Base-by-base conservation (phyloP, 2,888 invertebrate species). In the Acanthococcus lagerstroemiae region DNA sequence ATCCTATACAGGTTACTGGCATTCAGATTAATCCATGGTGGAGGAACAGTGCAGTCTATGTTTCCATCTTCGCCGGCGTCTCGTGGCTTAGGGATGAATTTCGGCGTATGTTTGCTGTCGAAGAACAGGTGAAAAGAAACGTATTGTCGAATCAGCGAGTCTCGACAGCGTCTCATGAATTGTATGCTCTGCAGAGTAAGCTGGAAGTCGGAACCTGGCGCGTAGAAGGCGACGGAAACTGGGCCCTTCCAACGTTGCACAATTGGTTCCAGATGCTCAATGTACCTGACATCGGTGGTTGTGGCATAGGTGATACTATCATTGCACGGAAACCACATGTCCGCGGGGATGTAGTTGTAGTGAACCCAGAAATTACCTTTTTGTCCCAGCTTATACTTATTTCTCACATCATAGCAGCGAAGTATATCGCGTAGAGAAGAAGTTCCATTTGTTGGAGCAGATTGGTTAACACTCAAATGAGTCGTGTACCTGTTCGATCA, bases 111-210 rank as follows among this genome's bases (percentile, higher is more conserved):
- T 74, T 88, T 87, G 73, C 86, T 85, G 73, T 89, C 87, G 78
- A 92, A 93, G 78, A 90, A 91, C 63, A 94, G 76, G 76, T 94
- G 93, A 80, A 94, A 93, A 69, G 91, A 90, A 76, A 88, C 90
- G 74, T 82, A 84, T 73, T 88, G 83, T 65, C 84, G 82, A 71
- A 94, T 82, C 72, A 90, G 80, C 55, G 85, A 82, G 69, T 78
- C 77, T 70, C 80, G 80, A 76, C 93, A 93, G 74, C 85, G 86
- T 67, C 91, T 82, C 68, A 90, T 80, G 77, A 88, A 90, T 71
- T 85, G 83, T 74, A 93, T 89, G 73, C 89, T 84, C 73, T 87
- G 83, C 70, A 92, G 76, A 0, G 92, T 88, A 22, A 85, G 83
- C 66, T 81, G 78, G 75, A 93, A 84, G 77, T 94, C 93, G 2